phyloP scores from a whole-genome alignment of 2,113 vertebrate species.

The Calidris pugnax region DNA sequence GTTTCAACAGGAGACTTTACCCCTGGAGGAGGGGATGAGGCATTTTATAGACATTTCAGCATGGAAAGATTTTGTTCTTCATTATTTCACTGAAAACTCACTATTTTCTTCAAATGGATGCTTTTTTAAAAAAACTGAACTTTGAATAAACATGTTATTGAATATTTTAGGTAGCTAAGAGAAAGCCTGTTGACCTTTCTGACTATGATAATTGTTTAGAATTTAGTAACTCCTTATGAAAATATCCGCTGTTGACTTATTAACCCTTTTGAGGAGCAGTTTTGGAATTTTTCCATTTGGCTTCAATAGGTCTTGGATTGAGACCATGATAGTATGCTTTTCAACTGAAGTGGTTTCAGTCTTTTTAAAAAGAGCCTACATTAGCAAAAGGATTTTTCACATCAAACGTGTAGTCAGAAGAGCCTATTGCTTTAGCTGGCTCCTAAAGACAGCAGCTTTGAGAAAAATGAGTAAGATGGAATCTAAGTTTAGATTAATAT shows the following conservation, averaged over 20 bases:
- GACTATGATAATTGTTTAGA: not conserved
- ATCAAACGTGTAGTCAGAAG: not conserved
- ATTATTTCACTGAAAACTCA: not conserved
- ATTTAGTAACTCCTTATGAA: not conserved
- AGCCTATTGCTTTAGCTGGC: not conserved
- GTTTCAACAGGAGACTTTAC: not conserved
- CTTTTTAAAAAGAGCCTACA: not conserved
- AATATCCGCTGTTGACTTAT: not conserved
- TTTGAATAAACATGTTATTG: not conserved
- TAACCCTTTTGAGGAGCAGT: slow-evolving; percentile 26
- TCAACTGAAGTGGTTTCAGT: not conserved
- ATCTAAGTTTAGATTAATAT: slow-evolving; percentile 10
- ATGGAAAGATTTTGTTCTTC: not conserved
- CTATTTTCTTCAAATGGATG: not conserved
- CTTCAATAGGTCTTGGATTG: not conserved
- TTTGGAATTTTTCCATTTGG: slow-evolving; percentile 8
- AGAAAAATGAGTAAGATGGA: not conserved
- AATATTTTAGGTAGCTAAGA: not conserved
- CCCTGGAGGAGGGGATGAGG: not conserved
- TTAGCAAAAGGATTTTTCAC: not conserved
- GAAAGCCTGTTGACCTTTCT: slow-evolving; percentile 25
- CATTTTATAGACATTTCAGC: not conserved
- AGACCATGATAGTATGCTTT: not conserved
- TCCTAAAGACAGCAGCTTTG: slow-evolving; percentile 8
- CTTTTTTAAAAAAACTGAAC: not conserved